Evolutionary conservation across 2,797 vertebrate genomes (phyloP), one percentile per base, ranked within the genome.

Genomic region (Siniperca undulata): DNA sequence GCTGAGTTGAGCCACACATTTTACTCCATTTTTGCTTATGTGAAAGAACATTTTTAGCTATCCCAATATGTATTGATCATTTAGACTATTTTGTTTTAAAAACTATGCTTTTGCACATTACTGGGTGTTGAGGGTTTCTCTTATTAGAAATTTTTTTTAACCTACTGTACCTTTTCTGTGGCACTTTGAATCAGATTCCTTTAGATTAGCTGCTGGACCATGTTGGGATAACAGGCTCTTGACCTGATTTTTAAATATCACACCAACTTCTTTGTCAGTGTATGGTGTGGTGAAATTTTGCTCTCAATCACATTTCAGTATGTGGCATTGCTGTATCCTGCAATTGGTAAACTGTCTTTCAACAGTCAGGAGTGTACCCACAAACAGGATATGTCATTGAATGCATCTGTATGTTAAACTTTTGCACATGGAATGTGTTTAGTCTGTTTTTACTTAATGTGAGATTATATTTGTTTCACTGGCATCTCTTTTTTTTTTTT

Each of bases 181-280:
- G 86, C 87, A 92, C 90, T 92, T 92, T 92, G 66, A 88, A 80
- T 89, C 24, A n/a, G 56, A 79, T 85, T 83, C 12, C 65, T 89
- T 85, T 46, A 34, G 38, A 5, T 81, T 82, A 86, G 61, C 61
- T 88, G 55, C 84, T 84, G 78, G 85, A 87, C 88, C 66, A 73
- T 59, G 19, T 73, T 52, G 27, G 38, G 61, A 85, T 56, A 74
- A 44, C 44, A 52, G 56, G 5, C 36, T 74, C 22, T 60, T 81
- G 61, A 77, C 20, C 9, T 50, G 22, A 52, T 64, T 64, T 58
- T 52, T 30, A 36, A 69, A 62, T 81, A 67, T 80, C 22, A 72
- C 58, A 71, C 9, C 1, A 50, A 50, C 44, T 24, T 46, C 8
- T 80, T 34, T 70, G 19, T 83, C 27, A 34, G 8, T 70, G 30